Base-by-base conservation (phyloP, 2,888 invertebrate species). In the Gordius sp. region DNA sequence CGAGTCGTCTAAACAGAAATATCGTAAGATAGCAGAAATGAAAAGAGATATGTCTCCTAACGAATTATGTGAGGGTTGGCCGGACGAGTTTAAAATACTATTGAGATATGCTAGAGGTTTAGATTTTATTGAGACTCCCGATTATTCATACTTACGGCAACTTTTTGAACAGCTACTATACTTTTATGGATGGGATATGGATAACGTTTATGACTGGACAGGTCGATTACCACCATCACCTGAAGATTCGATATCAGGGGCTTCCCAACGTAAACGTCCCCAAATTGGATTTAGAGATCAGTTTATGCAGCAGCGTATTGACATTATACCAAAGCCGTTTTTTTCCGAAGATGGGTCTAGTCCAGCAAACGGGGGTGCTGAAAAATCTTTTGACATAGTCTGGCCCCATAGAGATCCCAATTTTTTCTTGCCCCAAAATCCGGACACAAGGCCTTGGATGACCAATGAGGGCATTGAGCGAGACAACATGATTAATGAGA, bases 1-100 rank as follows among this genome's bases (percentile, higher is more conserved):
- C 4, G 47, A 47, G 4, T 47, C 47, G 20, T 47, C 47, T 20
- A 47, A 47, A 47, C 47, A 47, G 20, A 47, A 47, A 20, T 47
- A 47, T 23, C 47, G 47, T 4, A 47, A 47, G 20, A 47, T 47
- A 47, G 47, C 47, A 18, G 47, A 47, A 23, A 47, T 47, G 47
- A 47, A 47, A 20, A 8, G 47, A n/a, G 47, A 47, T 20, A 47
- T 20, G 20, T 47, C 47, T 13, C 47, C 47, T 23, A 20, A 47
- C 47, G 47, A n/a, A 4, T 23, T 47, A 4, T 47, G 47, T 47
- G 16, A 47, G 4, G 23, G 23, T 47, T 18, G 13, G 24, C 55
- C 27, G 28, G 55, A 55, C 4, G 47, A 47, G 18, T 47, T 47
- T 18, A 47, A 47, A 47, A 47, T 47, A 8, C 18, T 47, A 4